These are phyloP conservation scores for Pseudomyrmex pallidus DNA, from an alignment of 1,140 invertebrate genomes.

Conservation along the genomic window DNA sequence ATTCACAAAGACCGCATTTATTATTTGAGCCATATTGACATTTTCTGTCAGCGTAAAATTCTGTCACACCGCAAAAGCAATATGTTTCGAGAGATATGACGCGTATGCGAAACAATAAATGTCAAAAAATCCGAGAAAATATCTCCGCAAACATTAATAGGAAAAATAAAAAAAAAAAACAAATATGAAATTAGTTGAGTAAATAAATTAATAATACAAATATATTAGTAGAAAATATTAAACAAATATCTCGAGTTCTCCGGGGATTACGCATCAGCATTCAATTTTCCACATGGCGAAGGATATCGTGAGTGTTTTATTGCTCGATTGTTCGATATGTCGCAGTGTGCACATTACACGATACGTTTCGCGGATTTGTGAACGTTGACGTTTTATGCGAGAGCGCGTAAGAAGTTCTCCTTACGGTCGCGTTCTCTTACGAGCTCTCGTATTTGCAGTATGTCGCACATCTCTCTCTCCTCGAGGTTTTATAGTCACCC, in stretches of 20 bases:
- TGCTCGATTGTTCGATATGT: background rate
- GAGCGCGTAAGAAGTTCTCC: background rate
- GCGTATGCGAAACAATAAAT: too few relatives aligned
- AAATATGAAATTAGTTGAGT: background rate
- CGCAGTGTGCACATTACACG: background rate
- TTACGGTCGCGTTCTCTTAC: background rate
- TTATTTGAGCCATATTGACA: background rate
- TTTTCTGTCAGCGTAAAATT: background rate
- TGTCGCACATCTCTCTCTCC: conserved; percentile 26
- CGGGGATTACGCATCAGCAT: too few relatives aligned
- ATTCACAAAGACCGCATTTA: background rate
- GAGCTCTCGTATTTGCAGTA: conserved; percentile 8
- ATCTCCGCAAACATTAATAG: too few relatives aligned
- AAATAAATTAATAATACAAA: too few relatives aligned
- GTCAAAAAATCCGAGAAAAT: too few relatives aligned
- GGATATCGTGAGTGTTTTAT: background rate
- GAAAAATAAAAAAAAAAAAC: background rate
- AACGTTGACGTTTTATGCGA: background rate
- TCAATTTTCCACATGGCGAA: too few relatives aligned
- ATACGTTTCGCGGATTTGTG: conserved; percentile 1
- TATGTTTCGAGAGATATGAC: too few relatives aligned
- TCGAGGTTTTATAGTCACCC: conserved; percentile 65
- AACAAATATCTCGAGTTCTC: too few relatives aligned
- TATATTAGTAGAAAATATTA: too few relatives aligned
- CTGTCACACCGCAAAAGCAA: background rate